phyloP scores from a whole-genome alignment of 2,797 vertebrate genomes.

The Loriculus beryllinus region DNA sequence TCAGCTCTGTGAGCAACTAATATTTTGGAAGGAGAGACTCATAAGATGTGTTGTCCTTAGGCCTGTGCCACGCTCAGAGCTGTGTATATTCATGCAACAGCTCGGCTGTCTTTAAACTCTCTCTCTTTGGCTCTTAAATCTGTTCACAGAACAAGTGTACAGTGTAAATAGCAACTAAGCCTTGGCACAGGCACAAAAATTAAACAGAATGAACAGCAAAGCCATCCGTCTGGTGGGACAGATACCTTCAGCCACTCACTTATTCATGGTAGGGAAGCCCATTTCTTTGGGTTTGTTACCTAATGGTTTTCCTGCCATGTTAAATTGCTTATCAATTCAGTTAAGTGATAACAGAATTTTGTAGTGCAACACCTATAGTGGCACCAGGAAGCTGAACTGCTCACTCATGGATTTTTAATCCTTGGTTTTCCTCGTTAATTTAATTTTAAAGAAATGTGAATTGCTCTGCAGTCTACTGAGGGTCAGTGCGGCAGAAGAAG shows the following conservation, averaged over 20 bases:
- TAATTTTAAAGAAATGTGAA: background rate
- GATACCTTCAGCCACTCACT: background rate
- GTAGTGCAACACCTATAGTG: rapidly evolving
- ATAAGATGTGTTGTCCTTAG: background rate
- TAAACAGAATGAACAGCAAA: background rate
- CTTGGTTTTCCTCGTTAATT: background rate
- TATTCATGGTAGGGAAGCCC: background rate
- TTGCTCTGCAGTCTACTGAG: background rate
- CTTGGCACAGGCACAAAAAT: background rate
- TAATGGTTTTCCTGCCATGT: background rate
- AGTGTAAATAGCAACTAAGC: background rate
- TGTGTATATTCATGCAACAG: background rate
- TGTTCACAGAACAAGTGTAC: background rate
- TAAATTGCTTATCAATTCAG: background rate
- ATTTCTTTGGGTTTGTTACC: background rate
- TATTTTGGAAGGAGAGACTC: background rate
- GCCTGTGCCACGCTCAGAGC: background rate
- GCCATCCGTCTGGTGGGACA: background rate
- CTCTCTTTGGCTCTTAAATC: background rate
- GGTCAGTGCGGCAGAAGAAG: background rate
- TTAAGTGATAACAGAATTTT: background rate
- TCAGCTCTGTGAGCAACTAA: background rate
- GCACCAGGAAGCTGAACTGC: background rate
- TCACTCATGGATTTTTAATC: background rate
- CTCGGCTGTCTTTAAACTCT: background rate